Evolutionary conservation across 2,113 vertebrate species (phyloP).

Genomic region (Condylura cristata): DNA sequence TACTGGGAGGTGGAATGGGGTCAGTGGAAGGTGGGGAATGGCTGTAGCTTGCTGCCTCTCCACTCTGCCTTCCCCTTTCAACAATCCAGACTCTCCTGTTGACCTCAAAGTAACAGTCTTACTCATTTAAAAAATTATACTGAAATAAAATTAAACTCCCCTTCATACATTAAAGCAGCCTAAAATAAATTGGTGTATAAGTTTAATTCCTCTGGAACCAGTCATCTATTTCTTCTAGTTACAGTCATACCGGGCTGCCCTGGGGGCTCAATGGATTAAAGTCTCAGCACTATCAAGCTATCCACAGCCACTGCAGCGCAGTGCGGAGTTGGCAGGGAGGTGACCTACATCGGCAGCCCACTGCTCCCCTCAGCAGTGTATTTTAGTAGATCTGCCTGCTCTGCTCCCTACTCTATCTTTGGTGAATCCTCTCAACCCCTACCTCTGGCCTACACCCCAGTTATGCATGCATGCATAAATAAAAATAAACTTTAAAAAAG

Average conservation of each 20-base stretch:
- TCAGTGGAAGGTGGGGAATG: too few relatives aligned
- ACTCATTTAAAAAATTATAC: neutral
- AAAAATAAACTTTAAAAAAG: neutral
- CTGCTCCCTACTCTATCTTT: too few relatives aligned
- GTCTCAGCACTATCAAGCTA: too few relatives aligned
- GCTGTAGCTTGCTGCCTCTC: neutral
- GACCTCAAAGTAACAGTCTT: neutral
- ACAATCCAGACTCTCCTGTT: neutral
- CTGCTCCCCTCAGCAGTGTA: too few relatives aligned
- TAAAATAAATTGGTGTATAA: neutral
- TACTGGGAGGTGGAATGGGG: neutral
- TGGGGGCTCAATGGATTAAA: too few relatives aligned
- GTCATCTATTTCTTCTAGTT: neutral
- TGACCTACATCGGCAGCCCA: too few relatives aligned
- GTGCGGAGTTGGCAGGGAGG: too few relatives aligned
- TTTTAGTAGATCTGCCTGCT: too few relatives aligned
- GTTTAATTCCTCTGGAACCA: neutral
- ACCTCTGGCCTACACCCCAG: too few relatives aligned
- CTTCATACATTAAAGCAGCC: neutral
- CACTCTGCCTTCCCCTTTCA: neutral
- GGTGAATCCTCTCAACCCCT: too few relatives aligned
- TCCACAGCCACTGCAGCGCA: too few relatives aligned
- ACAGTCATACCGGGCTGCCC: neutral
- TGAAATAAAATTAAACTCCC: constrained; percentile 40
- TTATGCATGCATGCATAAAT: too few relatives aligned